Evolutionary conservation across 2,888 invertebrate genomes (phyloP), one percentile per base, ranked within the genome.

Genomic region (Gerris lacustris): DNA sequence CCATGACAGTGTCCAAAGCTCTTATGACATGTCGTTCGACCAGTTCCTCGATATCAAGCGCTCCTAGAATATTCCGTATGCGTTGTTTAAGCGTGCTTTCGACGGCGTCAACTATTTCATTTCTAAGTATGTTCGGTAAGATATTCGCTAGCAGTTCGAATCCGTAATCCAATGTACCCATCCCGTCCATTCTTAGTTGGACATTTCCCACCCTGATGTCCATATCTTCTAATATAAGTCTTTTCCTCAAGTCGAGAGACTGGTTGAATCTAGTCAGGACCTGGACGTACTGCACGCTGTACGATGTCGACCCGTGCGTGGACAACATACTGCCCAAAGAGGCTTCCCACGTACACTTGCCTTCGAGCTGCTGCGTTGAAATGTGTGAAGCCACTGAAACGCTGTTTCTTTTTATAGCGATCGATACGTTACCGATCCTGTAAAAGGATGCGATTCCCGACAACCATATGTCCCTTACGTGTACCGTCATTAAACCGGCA

Each of bases 21-120:
- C 11, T 15, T 11, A 55, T 55, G 55, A 55, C 55, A 15, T 55
- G 55, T 55, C 15, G 9, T 76, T 87, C 86, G 72, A 93, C 88
- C 71, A 88, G 80, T 73, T 86, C 83, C 78, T 92, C 92, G 2
- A 91, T 86, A 77, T 92, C 86, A 43, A 92, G 82, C 76, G 86
- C 86, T 78, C 92, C 85, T 64, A 92, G 80, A 67, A 80, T 80
- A 76, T 90, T 88, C 78, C 91, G 90, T 5, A 92, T 82, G 73
- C 87, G 86, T 75, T 87, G 85, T 78, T 86, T 89, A 5, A 92
- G 80, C 0, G 92, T 92, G 62, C 87, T 86, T 80, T 93, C 92
- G 63, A 93, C 79, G 0, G 91, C 91, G 77, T 92, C 90, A 86
- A 92, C 90, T 72, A 94, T 91, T 81, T 93, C 92, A 79, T 92